A percentile compares a stretch with the other conserved stretches of the same genome.
Conservation (phyloP, 2,888 invertebrate species). For the Barypeithes pellucidus region DNA sequence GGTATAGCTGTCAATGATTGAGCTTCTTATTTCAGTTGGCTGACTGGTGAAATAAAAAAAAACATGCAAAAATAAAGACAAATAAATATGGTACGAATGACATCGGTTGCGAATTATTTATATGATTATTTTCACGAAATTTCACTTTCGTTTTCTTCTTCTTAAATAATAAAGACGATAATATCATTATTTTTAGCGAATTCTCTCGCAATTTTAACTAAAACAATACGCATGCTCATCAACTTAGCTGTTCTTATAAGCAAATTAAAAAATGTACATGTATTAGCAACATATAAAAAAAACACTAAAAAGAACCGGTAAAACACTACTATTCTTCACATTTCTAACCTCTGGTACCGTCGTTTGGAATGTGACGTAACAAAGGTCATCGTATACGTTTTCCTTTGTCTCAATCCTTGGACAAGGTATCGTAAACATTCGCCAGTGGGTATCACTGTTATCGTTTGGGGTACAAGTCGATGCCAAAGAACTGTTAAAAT, state of each 20-base stretch:
- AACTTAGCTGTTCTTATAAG: background rate
- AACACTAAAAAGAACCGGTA: slow-evolving; percentile 16
- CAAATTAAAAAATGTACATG: slow-evolving; percentile 27
- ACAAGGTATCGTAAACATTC: slow-evolving; percentile 78
- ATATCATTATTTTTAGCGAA: too few relatives aligned
- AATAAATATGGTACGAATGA: slow-evolving; percentile 10
- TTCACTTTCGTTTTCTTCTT: too few relatives aligned
- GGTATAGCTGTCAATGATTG: slow-evolving; percentile 59
- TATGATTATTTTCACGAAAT: too few relatives aligned
- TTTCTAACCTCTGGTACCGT: slow-evolving; percentile 77
- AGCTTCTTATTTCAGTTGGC: slow-evolving; percentile 61
- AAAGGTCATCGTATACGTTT: slow-evolving; percentile 90
- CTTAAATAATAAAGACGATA: too few relatives aligned
- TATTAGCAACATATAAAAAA: slow-evolving; percentile 16
- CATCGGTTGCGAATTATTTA: too few relatives aligned
- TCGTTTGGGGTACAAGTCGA: slow-evolving; percentile 35
- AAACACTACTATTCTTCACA: slow-evolving; percentile 28
- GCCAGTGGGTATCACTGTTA: slow-evolving; percentile 74
- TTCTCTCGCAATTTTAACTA: too few relatives aligned
- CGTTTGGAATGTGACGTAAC: slow-evolving; percentile 87
- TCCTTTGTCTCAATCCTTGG: slow-evolving; percentile 79
- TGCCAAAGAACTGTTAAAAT: slow-evolving; percentile 33
- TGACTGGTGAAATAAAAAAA: slow-evolving; percentile 66
- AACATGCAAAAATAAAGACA: slow-evolving; percentile 44
- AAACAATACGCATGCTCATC: too few relatives aligned